A percentile compares a stretch with the other conserved stretches of the same genome.
phyloP scores from a whole-genome alignment of 2,113 vertebrate genomes.

The Oreochromis niloticus region DNA sequence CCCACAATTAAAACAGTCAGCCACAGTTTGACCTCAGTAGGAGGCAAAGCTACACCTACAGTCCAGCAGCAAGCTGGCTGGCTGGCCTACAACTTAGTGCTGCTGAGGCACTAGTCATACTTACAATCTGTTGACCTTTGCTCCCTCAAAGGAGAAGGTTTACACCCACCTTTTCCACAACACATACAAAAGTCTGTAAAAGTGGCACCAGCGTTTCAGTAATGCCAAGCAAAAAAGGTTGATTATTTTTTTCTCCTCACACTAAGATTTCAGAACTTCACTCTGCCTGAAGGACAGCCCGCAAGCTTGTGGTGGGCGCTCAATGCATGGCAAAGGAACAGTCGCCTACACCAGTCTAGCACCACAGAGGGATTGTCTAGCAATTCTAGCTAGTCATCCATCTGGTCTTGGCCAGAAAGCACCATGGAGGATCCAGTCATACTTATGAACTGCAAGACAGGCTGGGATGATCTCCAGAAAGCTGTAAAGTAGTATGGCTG shows the following conservation, averaged over 20 bases:
- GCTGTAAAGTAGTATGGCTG: conserved; percentile 52
- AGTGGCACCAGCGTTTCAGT: conserved; percentile 22
- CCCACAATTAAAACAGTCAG: conserved; percentile 22
- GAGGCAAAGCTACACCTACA: conserved; percentile 20
- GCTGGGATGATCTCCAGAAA: conserved; percentile 43
- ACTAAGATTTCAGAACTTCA: conserved; percentile 3
- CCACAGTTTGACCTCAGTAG: conserved; percentile 25
- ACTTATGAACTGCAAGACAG: conserved; percentile 30
- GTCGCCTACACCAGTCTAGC: conserved; percentile 66
- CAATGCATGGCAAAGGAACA: conserved; percentile 39
- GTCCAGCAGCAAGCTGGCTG: not conserved
- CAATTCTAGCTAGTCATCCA: conserved; percentile 51
- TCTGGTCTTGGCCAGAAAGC: conserved; percentile 59
- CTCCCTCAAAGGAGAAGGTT: not conserved
- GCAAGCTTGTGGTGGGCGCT: conserved; percentile 47
- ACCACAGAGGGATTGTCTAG: conserved; percentile 65
- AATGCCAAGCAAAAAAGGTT: not conserved
- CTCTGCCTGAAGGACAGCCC: not conserved
- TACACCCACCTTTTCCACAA: not conserved
- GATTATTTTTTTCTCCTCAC: not conserved
- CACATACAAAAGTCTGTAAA: not conserved
- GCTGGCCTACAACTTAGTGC: conserved; percentile 17
- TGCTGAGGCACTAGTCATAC: conserved; percentile 32
- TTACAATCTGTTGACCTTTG: conserved; percentile 41
- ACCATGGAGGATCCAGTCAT: conserved; percentile 51